Evolutionary conservation across 2,888 invertebrate genomes (phyloP).

Genomic region (Exocentrus adspersus): DNA sequence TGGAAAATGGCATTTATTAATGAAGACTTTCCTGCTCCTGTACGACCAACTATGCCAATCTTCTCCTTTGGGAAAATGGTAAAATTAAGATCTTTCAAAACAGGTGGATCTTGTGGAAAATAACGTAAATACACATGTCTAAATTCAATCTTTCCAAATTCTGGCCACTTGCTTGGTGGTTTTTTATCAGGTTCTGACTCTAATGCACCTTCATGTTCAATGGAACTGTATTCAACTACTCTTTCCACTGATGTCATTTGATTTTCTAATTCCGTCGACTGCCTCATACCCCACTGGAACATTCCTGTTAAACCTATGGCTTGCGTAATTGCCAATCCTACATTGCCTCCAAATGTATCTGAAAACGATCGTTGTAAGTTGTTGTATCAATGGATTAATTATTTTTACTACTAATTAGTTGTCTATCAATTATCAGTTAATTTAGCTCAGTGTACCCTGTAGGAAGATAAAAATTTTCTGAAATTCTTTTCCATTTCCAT

Average conservation of each 20-base stretch:
- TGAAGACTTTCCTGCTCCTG: conserved; percentile 83
- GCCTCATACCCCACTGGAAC: conserved; percentile 88
- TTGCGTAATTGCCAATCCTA: conserved; percentile 62
- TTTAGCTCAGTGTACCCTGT: too few species aligned
- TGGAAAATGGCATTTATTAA: conserved; percentile 77
- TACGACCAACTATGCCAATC: conserved; percentile 84
- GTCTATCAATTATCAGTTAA: too few species aligned
- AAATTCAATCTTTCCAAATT: conserved; percentile 75
- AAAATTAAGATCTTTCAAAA: conserved; percentile 79
- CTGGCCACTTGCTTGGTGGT: conserved; percentile 80
- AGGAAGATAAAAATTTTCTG: too few species aligned
- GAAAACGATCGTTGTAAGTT: too few species aligned
- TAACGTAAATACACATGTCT: conserved; percentile 71
- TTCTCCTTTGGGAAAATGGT: conserved; percentile 75
- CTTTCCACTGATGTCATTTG: conserved; percentile 94
- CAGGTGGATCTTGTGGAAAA: conserved; percentile 73
- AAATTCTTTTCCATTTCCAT: too few species aligned
- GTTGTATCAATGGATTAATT: too few species aligned
- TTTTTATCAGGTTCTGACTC: conserved; percentile 73
- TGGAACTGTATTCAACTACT: conserved; percentile 64
- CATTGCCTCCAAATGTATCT: conserved; percentile 61
- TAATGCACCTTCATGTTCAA: conserved; percentile 57
- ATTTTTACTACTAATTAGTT: too few species aligned
- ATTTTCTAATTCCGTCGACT: conserved; percentile 67
- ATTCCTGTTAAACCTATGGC: conserved; percentile 65